Base-by-base conservation (phyloP, 2,797 vertebrate genomes). In the Cynodonichthys magdalenae region DNA sequence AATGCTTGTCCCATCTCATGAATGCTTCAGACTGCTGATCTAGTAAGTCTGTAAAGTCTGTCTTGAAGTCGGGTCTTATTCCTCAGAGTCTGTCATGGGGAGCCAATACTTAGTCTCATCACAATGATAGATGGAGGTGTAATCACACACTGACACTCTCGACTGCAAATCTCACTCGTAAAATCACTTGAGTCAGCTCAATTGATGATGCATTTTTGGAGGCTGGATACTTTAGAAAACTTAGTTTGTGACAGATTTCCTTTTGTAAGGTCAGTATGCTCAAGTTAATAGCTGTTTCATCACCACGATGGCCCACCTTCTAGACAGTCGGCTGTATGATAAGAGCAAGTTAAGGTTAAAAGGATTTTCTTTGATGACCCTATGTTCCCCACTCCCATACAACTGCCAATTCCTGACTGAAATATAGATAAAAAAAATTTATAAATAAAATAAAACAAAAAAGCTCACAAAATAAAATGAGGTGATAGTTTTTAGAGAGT, bases 211-310 rank as follows among this genome's bases (percentile, higher is more conserved):
- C 57, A 76, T 88, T 89, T 91, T 86, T 80, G 80, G 75, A 76
- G 77, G 77, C 74, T 74, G 81, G 79, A 79, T 89, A 82, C 83
- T 89, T 85, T 75, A 72, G 72, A 91, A 84, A 88, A 94, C 85
- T 91, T 90, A 89, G 81, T 91, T 90, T 87, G 86, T 90, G 91
- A 92, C 90, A 94, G 90, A 94, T 94, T 87, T 85, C 91, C 86
- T 90, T 68, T 87, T 90, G 80, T 89, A 74, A 88, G 88, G 85
- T 93, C 92, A 92, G 82, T 65, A 41, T 45, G 31, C 77, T 86
- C 44, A 49, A 75, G 84, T 82, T 81, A 86, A 87, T 68, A 71
- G 85, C 75, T 75, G 82, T 88, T 89, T 81, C 74, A 78, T 88
- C 86, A 85, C 61, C 39, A 53, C 65, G 11, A 49, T 77, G 78